phyloP scores from a whole-genome alignment of 2,797 vertebrate species.

The Coracias cyanogaster region DNA sequence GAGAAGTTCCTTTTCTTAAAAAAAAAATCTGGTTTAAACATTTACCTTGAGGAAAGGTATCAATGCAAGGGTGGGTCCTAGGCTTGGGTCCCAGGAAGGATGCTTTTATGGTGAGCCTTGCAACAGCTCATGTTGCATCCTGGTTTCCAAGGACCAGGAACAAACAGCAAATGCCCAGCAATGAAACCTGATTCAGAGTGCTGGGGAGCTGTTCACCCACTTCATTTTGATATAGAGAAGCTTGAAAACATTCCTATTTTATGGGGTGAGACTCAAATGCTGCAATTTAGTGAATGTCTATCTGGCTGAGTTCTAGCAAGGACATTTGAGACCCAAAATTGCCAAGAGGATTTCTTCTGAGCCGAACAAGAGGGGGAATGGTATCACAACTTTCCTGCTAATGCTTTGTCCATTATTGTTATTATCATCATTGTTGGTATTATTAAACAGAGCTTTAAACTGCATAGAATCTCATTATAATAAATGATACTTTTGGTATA shows the following conservation, averaged over 20 bases:
- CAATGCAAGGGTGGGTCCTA: background rate
- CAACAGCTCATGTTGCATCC: background rate
- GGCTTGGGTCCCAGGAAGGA: background rate
- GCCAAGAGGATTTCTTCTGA: background rate
- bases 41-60: background rate
- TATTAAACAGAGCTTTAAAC: slow-evolving; percentile 21
- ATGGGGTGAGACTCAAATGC: background rate
- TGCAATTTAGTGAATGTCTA: background rate
- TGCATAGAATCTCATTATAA: background rate
- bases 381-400: background rate
- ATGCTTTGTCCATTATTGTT: background rate
- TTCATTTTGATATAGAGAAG: background rate
- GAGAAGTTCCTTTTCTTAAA: background rate
- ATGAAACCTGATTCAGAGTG: background rate
- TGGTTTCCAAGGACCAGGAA: background rate
- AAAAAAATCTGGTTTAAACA: background rate
- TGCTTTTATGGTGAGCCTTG: background rate
- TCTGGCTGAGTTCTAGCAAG: background rate
- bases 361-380: background rate
- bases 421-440: background rate
- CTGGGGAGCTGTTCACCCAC: background rate
- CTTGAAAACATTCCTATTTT: background rate
- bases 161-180: background rate
- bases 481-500: slow-evolving; percentile 38
- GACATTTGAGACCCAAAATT: background rate